Percentiles rank a stretch among this genome's conserved stretches.
Evolutionary conservation across 2,113 vertebrate genomes (phyloP).

Genomic region (Scomber scombrus): DNA sequence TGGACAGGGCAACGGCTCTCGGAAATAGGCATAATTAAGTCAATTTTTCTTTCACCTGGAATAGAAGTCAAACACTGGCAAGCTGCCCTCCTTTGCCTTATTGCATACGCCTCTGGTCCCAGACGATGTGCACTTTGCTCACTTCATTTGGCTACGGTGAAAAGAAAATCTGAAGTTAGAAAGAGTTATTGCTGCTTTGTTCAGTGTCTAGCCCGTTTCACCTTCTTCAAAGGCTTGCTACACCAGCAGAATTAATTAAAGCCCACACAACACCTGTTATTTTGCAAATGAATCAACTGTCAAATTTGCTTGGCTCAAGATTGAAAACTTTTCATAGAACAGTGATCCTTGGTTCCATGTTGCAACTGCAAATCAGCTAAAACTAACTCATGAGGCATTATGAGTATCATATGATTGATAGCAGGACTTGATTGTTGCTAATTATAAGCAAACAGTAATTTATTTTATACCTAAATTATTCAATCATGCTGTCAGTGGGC

Average conservation of each 20-base stretch:
- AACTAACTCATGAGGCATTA: neutral
- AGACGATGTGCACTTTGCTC: conserved; percentile 14
- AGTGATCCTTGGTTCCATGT: conserved; percentile 27
- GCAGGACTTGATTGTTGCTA: conserved; percentile 26
- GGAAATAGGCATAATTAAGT: conserved; percentile 69
- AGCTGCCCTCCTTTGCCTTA: conserved; percentile 13
- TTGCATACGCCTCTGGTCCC: conserved; percentile 1
- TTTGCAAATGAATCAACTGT: conserved; percentile 40
- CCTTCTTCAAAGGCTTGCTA: conserved; percentile 6
- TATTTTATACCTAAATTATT: conserved; percentile 25
- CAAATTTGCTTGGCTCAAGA: conserved; percentile 19
- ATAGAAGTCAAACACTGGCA: conserved; percentile 6
- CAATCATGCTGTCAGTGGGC: conserved; percentile 5
- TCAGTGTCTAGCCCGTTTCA: conserved; percentile 1
- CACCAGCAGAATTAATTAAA: conserved; percentile 46
- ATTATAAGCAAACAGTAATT: conserved; percentile 44
- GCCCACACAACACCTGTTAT: conserved; percentile 44
- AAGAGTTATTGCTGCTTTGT: conserved; percentile 36
- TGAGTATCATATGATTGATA: conserved; percentile 30
- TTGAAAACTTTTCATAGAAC: conserved; percentile 32
- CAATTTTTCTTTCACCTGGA: conserved; percentile 70
- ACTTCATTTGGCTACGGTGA: conserved; percentile 25
- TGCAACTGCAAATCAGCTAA: conserved; percentile 19
- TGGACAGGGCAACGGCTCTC: conserved; percentile 43
- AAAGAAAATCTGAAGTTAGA: conserved; percentile 20